Evolutionary conservation across 2,888 invertebrate species (phyloP).

Genomic region (Hedya salicella): DNA sequence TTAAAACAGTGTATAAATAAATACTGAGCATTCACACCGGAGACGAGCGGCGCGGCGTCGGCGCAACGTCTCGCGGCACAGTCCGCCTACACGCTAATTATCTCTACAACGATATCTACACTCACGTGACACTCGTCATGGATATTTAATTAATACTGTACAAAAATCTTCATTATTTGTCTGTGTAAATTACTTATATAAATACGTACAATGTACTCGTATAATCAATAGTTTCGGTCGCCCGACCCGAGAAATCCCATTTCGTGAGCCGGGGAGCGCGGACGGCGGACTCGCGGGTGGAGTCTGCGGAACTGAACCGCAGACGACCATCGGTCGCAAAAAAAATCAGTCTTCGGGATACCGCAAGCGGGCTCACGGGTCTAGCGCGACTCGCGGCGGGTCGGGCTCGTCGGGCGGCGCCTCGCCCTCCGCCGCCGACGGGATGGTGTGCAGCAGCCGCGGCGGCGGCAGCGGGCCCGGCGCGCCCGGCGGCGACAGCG

Average conservation of each 20-base stretch:
- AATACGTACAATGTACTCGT: conserved; percentile 28
- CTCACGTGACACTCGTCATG: conserved; percentile 44
- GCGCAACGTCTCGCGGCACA: too few relatives aligned
- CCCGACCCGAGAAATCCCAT: not conserved
- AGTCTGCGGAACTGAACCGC: not conserved
- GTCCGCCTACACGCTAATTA: not conserved
- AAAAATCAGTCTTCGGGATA: conserved; percentile 25
- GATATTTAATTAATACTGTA: conserved; percentile 63
- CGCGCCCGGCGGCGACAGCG: conserved; percentile 85
- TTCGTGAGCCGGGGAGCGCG: conserved; percentile 6
- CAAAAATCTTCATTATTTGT: conserved; percentile 58
- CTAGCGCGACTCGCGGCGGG: conserved; percentile 61
- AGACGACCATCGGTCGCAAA: not conserved
- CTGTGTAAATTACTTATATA: conserved; percentile 37
- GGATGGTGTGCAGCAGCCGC: conserved; percentile 87
- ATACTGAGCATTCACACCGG: conserved; percentile 52
- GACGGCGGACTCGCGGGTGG: not conserved
- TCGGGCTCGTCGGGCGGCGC: conserved; percentile 72
- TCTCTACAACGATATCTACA: conserved; percentile 17
- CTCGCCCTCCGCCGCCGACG: conserved; percentile 92
- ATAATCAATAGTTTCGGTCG: conserved; percentile 21
- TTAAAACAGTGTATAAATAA: conserved; percentile 46
- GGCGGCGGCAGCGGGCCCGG: conserved; percentile 86
- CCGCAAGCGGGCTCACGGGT: conserved; percentile 47
- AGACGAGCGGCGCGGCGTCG: conserved; percentile 48